A percentile compares a stretch with the other conserved stretches of the same genome.
phyloP scores from a whole-genome alignment of 2,888 invertebrate species.

The Frankliniella fusca region DNA sequence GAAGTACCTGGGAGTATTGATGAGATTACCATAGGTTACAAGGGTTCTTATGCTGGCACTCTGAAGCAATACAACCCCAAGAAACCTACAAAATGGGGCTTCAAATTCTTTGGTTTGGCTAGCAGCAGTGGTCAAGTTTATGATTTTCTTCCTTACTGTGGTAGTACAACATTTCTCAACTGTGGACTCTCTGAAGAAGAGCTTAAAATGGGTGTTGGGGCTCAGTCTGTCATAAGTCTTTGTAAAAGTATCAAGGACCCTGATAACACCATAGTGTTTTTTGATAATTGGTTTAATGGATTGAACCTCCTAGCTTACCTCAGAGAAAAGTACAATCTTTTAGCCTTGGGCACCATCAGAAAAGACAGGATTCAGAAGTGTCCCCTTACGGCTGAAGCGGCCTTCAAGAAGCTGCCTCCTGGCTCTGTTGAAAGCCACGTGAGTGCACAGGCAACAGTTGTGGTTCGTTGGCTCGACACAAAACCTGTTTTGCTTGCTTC shows the following conservation, averaged over 20 bases:
- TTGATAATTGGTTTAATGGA: conserved; percentile 37
- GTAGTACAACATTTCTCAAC: conserved; percentile 40
- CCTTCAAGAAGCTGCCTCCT: conserved; percentile 32
- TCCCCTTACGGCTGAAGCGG: conserved; percentile 33
- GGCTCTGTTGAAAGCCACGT: conserved; percentile 27
- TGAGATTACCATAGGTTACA: no score
- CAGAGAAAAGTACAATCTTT: conserved; percentile 29
- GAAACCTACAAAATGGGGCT: conserved; percentile 45
- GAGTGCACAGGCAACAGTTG: conserved; percentile 32
- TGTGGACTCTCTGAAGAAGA: conserved; percentile 10
- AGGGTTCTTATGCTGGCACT: background rate
- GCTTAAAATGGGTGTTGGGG: conserved; percentile 34
- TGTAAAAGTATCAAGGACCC: conserved; percentile 31
- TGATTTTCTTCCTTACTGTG: conserved; percentile 45
- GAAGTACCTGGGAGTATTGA: no score
- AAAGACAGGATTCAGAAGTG: conserved; percentile 33
- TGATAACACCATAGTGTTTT: conserved; percentile 33
- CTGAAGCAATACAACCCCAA: conserved; percentile 44
- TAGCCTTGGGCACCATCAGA: conserved; percentile 34
- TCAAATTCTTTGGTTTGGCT: conserved; percentile 44
- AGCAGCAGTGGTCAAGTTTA: conserved; percentile 45
- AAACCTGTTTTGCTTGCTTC: conserved; percentile 39
- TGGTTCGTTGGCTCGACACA: conserved; percentile 39
- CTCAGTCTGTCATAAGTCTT: conserved; percentile 36
- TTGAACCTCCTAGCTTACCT: conserved; percentile 31